Conservation (phyloP, 2,113 vertebrate genomes). For the Pogona vitticeps region DNA sequence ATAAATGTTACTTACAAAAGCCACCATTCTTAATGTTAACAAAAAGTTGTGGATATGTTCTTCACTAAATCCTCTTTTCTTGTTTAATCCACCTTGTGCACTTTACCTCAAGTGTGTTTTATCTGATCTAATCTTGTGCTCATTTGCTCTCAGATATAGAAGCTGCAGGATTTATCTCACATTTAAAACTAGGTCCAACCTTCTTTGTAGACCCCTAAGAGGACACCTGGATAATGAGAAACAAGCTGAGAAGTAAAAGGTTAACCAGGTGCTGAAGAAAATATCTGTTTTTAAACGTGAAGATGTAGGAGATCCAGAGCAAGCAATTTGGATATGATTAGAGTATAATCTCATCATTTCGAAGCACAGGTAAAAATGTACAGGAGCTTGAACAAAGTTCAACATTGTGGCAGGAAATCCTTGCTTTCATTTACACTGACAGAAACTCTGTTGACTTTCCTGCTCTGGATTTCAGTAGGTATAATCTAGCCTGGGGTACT, state of each 20-base stretch:
- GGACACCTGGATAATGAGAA: conserved; percentile 95
- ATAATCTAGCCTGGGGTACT: conserved; percentile 26
- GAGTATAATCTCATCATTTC: conserved; percentile 52
- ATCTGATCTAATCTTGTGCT: conserved; percentile 94
- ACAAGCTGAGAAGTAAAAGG: conserved; percentile 75
- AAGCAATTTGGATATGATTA: conserved; percentile 54
- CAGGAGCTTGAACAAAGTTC: conserved; percentile 16
- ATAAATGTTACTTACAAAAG: conserved; percentile 94
- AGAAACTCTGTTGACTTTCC: conserved; percentile 25
- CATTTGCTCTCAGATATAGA: conserved; percentile 88
- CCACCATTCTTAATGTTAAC: conserved; percentile 91
- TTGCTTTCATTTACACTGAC: conserved; percentile 9
- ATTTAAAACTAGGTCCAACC: conserved; percentile 86
- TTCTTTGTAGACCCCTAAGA: conserved; percentile 84
- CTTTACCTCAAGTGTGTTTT: conserved; percentile 97
- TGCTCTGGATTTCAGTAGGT: conserved; percentile 38
- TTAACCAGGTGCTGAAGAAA: conserved; percentile 72
- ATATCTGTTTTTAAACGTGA: conserved; percentile 64
- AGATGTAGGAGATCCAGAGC: conserved; percentile 59
- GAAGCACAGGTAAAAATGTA: conserved; percentile 17
- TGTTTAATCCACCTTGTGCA: conserved; percentile 96
- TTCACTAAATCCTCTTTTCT: conserved; percentile 99
- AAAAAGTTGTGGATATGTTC: conserved; percentile 97
- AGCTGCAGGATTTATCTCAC: conserved; percentile 93
- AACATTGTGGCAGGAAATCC: not conserved